Base-by-base conservation (phyloP, 1,140 invertebrate genomes). In the Ceratina calcarata region DNA sequence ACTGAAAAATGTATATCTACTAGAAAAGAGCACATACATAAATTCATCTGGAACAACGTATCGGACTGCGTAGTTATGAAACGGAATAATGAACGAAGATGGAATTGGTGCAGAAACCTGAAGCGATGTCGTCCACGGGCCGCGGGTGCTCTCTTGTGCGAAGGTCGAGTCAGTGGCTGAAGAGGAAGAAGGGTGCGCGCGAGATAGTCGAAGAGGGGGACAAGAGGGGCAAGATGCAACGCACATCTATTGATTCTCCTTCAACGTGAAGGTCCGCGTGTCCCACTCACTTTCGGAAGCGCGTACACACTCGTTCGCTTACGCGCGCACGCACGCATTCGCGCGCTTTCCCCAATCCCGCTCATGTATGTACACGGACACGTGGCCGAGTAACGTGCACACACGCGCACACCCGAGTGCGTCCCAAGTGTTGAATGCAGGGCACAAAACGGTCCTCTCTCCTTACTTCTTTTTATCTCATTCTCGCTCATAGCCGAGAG, bases 181-280 rank as follows among this genome's bases (percentile, higher is more conserved):
- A n/a, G 49, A 55, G 74, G 83, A 83, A 71, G 75, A 53, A 82
- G 87, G 84, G 85, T 85, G 80, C 77, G 64, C 51, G 72, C 55
- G 58, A 65, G 76, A 74, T 37, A 82, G 84, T 78, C 87, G 27
- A 86, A 87, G 86, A 80, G 68, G 83, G 75, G 86, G 82, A 70
- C 74, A 78, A 85, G 88, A 86, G 89, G 87, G 89, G 88, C 84
- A 90, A 91, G 89, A 90, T 91, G 90, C 90, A 90, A 91, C 89
- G 89, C 89, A 89, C 89, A 90, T 91, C 89, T 91, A 91, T 91
- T 91, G 90, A 91, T 91, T 91, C 89, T 86, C 84, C 81, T 83
- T 82, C 73, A 82, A 78, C 80, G 73, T 73, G 82, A 85, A 83
- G 77, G 84, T 74, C 82, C 80, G 78, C 80, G 82, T 88, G 77